Evolutionary conservation across 2,113 vertebrate genomes (phyloP), one percentile per base, ranked within the genome.

Genomic region (Montifringilla adamsi): DNA sequence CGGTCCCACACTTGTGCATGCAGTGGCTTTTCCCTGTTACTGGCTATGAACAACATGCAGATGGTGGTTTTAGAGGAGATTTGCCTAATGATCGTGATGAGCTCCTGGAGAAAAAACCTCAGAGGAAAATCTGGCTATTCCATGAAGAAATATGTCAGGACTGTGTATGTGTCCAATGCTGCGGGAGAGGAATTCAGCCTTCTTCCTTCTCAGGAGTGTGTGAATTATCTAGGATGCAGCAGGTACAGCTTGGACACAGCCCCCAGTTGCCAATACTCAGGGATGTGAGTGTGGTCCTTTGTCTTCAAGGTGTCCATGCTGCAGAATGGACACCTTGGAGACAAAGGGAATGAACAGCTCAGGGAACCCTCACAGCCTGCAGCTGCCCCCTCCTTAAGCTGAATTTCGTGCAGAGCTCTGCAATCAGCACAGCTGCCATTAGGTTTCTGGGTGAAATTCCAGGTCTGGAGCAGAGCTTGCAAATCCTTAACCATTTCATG

Each of bases 401-500:
- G 27, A 46, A 49, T 89, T 93, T 89, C 55, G 69, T 37, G 41
- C 79, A 77, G 68, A 73, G 33, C 68, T 81, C 79, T 92, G 63
- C 9, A 9, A 55, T 86, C 85, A 62, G 46, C 1, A 1, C 3
- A 73, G n/a, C 77, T 74, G 80, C 93, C 89, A 70, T 31, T 28
- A 59, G 2, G 11, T 93, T 89, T 87, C 87, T 84, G 88, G 50
- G 21, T 90, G 50, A 59, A 94, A 93, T 90, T 94, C 55, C 88
- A 94, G 68, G 59, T 74, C 83, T 84, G 91, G 83, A 95, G 41
- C 1, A 1, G 63, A 77, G 58, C 56, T 78, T 78, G 62, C 22
- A 59, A 78, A 96, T 13, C 64, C 47, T 92, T 83, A 90, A 93
- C 63, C 21, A 28, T 72, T 93, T 66, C 2, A 5, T 93, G 94